Percentiles rank a stretch among this genome's conserved stretches.
Conservation (phyloP, 2,888 invertebrate genomes). For the Polymixis flavicincta region DNA sequence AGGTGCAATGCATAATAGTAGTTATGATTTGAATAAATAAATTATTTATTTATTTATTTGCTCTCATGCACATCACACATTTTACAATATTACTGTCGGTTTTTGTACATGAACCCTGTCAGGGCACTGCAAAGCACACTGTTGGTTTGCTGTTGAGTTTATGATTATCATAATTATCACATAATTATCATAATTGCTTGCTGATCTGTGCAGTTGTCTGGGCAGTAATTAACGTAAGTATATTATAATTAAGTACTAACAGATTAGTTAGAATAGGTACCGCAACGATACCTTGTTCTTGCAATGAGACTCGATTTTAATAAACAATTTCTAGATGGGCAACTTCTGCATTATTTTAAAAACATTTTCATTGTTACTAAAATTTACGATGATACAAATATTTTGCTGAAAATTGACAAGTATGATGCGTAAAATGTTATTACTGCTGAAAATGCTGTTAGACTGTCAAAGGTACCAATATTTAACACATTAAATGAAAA, state of each 20-base stretch:
- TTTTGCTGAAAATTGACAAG: neutral
- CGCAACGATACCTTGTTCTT: neutral
- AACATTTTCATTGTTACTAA: neutral
- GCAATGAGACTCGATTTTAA: neutral
- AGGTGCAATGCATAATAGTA: slow-evolving; percentile 14
- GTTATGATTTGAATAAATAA: slow-evolving; percentile 31
- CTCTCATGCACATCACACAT: too few species aligned
- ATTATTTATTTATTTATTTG: too few species aligned
- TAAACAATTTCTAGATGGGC: neutral
- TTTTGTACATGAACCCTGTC: too few species aligned
- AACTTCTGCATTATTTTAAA: neutral
- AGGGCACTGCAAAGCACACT: too few species aligned
- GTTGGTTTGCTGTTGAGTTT: too few species aligned
- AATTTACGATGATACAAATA: neutral
- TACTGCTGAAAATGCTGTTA: neutral
- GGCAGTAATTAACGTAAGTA: slow-evolving; percentile 9
- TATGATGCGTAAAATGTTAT: neutral
- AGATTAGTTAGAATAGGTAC: neutral
- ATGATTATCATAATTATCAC: too few species aligned
- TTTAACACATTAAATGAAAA: neutral
- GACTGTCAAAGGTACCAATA: neutral
- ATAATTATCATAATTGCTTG: slow-evolving; percentile 30
- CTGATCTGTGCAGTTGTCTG: neutral
- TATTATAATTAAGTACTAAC: neutral
- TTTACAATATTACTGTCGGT: too few species aligned